Base-by-base conservation (phyloP, 2,113 vertebrate species). In the Paratilapia polleni region DNA sequence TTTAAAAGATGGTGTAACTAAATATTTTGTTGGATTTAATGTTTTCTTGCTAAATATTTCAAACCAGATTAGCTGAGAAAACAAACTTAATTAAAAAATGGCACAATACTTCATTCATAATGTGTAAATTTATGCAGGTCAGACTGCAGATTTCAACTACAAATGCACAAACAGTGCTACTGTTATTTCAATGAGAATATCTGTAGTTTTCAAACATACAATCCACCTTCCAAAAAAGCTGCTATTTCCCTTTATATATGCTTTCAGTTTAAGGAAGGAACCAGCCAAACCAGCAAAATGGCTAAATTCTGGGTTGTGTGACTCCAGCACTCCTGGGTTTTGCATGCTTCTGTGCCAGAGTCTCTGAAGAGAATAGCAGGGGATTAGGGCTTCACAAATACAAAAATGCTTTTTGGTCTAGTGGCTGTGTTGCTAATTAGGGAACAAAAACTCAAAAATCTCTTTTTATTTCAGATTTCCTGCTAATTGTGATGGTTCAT, bases 311-410 rank as follows among this genome's bases (percentile, higher is more conserved):
- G 17, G 49, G 41, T 60, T 58, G 9, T 38, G 77, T 8, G 6
- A 80, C 62, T 84, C 14, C 8, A 24, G 57, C n/a, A 66, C 61
- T 63, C 47, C 14, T 63, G 31, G 68, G 77, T 34, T 83, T 47
- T 75, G 61, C 36, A 14, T 43, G 56, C 73, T 63, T 77, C 41
- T 78, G 57, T 80, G 78, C 56, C 84, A 78, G 61, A 61, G 74
- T 75, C 61, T 76, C 31, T 61, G 38, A 56, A 63, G 66, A 88
- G 73, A 79, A 66, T 47, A 75, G 43, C 4, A 22, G 17, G 68
- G 68, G 85, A 86, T 92, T 80, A 64, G 26, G 9, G 49, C 28
- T 64, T 63, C 59, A 41, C 77, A 57, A 81, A 83, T 43, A 59
- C 78, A 64, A 68, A 64, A 68, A 80, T 15, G 49, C 70, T 75